phyloP scores from a whole-genome alignment of 2,113 vertebrate species.

The Triplophysa dalaica region DNA sequence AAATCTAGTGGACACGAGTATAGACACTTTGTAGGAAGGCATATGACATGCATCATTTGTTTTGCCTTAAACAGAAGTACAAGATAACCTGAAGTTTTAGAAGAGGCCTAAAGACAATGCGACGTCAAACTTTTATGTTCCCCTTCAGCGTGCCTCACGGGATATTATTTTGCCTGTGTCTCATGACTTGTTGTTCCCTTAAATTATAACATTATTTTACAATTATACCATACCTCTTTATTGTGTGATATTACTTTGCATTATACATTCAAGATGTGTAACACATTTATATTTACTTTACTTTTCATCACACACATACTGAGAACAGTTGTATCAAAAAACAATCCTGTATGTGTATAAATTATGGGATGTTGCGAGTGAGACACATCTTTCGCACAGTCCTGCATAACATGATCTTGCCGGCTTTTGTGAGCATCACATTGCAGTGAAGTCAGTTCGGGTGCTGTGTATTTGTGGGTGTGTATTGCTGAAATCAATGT shows the following conservation, averaged over 20 bases:
- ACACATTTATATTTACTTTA: too few species aligned
- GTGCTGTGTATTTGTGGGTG: neutral
- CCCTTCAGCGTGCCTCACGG: neutral
- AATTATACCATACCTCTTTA: too few species aligned
- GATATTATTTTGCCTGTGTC: neutral
- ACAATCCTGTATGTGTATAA: neutral
- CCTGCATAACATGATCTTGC: neutral
- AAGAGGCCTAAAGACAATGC: neutral
- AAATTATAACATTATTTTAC: too few species aligned
- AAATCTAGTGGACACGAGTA: too few species aligned
- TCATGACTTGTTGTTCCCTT: neutral
- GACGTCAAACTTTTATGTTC: neutral
- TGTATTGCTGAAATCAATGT: constrained; percentile 14
- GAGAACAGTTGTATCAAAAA: neutral
- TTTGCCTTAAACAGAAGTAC: neutral
- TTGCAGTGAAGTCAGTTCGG: neutral
- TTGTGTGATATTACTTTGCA: too few species aligned
- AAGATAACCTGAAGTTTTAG: neutral
- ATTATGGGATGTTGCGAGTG: neutral
- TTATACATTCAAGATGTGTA: too few species aligned
- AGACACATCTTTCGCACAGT: neutral
- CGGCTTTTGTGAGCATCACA: neutral
- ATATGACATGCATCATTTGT: neutral
- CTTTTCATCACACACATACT: neutral
- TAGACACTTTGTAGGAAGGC: neutral